Base-by-base conservation (phyloP, 1,140 invertebrate genomes). In the Holotrichia oblita region DNA sequence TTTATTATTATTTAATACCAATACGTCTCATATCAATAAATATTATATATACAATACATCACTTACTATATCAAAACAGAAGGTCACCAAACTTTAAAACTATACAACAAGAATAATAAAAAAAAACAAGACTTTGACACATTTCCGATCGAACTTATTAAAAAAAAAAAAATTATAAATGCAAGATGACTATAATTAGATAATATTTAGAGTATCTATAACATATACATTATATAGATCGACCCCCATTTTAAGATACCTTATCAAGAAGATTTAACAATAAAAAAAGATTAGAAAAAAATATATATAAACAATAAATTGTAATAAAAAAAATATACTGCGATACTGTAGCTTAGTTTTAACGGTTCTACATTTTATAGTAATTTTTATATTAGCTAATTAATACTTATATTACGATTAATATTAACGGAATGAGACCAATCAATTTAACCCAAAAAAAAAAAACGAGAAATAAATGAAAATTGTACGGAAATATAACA, bases 341-440 rank as follows among this genome's bases (percentile, higher is more conserved):
- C 61, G 61, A 64, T 64, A 64, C 22, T 20, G 7, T 64, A 64
- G 61, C 24, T 64, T 64, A 64, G 17, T 64, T n/a, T n/a, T 64
- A 9, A 22, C 22, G 0, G 61, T 64, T 64, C 61, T 8, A 64
- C 61, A 64, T 64, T 64, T 64, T 64, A 64, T 64, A 64, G 61
- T 64, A 64, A 64, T 64, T 64, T 64, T 64, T 64, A 64, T 64
- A 64, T 64, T 64, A 64, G 61, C 20, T 64, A 64, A 22, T 9
- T 0, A 64, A 22, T 64, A 64, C 24, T 64, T n/a, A 17, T 64
- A 64, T 17, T 24, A 22, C 10, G 41, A n/a, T 42, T 42, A 64
- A 17, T 17, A 64, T 64, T 24, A 22, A 64, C 17, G 61, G 24
- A 64, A 64, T 24, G 61, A 48, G 44, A 48, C 44, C 44, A 48